A percentile compares a stretch with the other conserved stretches of the same genome.
phyloP scores from a whole-genome alignment of 2,888 invertebrate species.

The Chrysolina oricalcia region DNA sequence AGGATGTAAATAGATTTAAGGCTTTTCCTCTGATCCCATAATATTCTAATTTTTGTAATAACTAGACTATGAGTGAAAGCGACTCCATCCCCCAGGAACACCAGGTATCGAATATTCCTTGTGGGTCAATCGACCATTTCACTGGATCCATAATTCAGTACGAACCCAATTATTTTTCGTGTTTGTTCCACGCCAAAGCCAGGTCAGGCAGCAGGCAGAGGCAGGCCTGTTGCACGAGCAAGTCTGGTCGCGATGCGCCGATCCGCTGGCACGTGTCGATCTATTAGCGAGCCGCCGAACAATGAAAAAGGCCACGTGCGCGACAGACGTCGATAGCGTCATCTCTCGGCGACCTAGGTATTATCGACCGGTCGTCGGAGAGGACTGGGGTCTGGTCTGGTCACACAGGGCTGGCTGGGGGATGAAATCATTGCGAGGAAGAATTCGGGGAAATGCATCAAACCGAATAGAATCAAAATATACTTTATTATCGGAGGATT shows the following conservation, averaged over 20 bases:
- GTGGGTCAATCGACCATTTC: neutral
- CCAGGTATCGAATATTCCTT: neutral
- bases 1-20: too few relatives aligned
- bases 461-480: too few relatives aligned
- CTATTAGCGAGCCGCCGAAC: conserved; percentile 40
- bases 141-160: neutral
- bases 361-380: conserved; percentile 50
- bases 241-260: conserved; percentile 20
- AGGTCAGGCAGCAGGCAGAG: too few relatives aligned
- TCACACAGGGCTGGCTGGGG: neutral
- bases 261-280: conserved; percentile 43
- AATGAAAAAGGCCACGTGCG: conserved; percentile 40
- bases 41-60: too few relatives aligned
- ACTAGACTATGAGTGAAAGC: too few relatives aligned
- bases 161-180: conserved; percentile 14
- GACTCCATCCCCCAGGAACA: neutral
- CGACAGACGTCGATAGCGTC: conserved; percentile 50
- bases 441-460: too few relatives aligned
- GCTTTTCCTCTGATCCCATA: too few relatives aligned
- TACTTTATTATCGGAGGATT: too few relatives aligned
- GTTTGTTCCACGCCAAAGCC: conserved; percentile 5
- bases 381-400: neutral
- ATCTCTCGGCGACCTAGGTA: conserved; percentile 51
- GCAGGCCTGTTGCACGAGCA: conserved; percentile 31
- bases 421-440: neutral